Percentiles rank a stretch among this genome's conserved stretches.
Evolutionary conservation across 2,113 vertebrate species (phyloP).

Genomic region (Anarhynchus alexandrinus): DNA sequence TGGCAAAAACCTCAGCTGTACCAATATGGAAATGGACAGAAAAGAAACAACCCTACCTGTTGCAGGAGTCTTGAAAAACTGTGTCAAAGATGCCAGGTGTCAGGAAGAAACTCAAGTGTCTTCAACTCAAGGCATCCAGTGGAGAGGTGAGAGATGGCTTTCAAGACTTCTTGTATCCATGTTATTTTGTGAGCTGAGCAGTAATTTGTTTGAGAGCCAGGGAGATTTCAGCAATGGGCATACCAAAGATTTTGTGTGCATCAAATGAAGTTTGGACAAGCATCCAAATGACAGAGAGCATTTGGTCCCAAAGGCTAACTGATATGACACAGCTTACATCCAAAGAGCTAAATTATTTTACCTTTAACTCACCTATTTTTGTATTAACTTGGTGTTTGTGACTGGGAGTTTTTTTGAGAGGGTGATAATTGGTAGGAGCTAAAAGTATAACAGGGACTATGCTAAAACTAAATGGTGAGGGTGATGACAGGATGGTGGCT

Average conservation of each 20-base stretch:
- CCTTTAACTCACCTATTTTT: neutral
- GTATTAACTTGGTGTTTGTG: neutral
- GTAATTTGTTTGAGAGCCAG: neutral
- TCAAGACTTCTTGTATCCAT: neutral
- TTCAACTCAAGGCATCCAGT: neutral
- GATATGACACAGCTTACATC: neutral
- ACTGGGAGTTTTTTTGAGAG: neutral
- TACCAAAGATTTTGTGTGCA: neutral
- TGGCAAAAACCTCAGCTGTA: neutral
- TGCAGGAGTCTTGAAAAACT: neutral
- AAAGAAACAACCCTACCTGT: neutral
- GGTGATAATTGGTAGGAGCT: neutral
- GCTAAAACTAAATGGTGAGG: neutral
- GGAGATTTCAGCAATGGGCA: neutral
- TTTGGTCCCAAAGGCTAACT: neutral
- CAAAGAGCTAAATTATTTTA: neutral
- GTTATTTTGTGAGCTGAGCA: neutral
- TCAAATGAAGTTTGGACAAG: neutral
- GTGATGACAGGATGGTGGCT: neutral
- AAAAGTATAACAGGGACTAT: neutral
- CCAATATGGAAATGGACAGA: neutral
- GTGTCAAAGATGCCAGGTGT: neutral
- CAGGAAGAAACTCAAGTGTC: neutral
- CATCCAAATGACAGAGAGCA: neutral
- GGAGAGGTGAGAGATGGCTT: neutral